Conservation (phyloP, 2,888 invertebrate genomes). For the Pterostichus niger region DNA sequence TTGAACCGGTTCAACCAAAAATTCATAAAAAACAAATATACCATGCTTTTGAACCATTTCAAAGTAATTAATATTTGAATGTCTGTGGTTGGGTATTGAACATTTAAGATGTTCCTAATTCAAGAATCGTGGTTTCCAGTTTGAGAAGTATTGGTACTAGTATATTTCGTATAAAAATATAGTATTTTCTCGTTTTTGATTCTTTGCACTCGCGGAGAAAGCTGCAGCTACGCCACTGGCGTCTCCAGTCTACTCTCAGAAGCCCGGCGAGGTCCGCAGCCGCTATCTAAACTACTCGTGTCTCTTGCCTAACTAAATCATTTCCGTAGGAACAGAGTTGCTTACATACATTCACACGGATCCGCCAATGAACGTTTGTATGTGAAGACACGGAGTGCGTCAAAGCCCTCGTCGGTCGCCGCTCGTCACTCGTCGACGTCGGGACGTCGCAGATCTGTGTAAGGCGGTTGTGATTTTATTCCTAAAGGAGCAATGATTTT, state of each 20-base stretch:
- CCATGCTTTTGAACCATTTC: no score
- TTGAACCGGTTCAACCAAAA: no score
- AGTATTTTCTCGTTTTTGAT: not conserved
- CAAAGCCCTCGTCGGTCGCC: constrained; percentile 7
- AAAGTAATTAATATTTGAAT: no score
- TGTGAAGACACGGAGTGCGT: constrained; percentile 7
- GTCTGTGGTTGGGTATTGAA: no score
- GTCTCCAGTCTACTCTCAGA: not conserved
- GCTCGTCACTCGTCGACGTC: not conserved
- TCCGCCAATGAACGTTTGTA: not conserved
- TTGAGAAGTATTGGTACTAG: no score
- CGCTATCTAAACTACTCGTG: constrained; percentile 36
- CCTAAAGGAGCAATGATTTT: constrained; percentile 59
- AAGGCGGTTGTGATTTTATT: constrained; percentile 48
- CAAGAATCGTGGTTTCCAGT: no score
- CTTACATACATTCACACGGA: constrained; percentile 5
- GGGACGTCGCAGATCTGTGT: not conserved
- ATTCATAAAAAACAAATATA: no score
- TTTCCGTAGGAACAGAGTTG: constrained; percentile 1
- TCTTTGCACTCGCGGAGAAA: not conserved
- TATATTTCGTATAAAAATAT: no score
- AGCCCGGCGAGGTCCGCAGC: not conserved
- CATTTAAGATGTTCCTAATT: no score
- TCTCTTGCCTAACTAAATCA: constrained; percentile 44
- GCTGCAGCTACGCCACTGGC: not conserved